phyloP scores from a whole-genome alignment of 2,797 vertebrate genomes.

The Phrynocephalus forsythii region DNA sequence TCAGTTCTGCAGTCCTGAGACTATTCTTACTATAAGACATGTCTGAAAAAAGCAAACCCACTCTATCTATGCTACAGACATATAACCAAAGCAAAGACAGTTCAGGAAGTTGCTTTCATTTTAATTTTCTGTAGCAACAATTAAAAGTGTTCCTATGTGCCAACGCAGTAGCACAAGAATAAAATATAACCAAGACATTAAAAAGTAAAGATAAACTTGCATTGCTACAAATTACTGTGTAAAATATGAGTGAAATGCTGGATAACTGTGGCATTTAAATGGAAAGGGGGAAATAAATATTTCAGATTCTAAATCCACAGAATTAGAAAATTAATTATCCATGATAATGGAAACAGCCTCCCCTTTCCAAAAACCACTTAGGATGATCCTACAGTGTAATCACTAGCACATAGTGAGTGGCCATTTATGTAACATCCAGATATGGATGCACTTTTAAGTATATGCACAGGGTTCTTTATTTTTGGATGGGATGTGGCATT shows the following conservation, averaged over 20 bases:
- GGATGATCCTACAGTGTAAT: not conserved
- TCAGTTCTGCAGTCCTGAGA: too few species aligned
- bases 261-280: not conserved
- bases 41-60: slow-evolving; percentile 17
- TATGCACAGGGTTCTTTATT: not conserved
- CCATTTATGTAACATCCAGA: not conserved
- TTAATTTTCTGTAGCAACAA: slow-evolving; percentile 24
- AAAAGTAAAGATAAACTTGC: slow-evolving; percentile 23
- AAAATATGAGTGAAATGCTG: not conserved
- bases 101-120: slow-evolving; percentile 17
- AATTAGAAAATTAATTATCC: not conserved
- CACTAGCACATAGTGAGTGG: not conserved
- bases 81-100: slow-evolving; percentile 37
- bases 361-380: not conserved
- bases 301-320: not conserved
- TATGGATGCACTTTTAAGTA: too few species aligned
- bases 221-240: not conserved
- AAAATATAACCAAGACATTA: slow-evolving; percentile 26
- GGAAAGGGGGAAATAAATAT: not conserved
- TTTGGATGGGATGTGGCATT: not conserved
- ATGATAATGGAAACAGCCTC: not conserved
- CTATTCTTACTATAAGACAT: too few species aligned
- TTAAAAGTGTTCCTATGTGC: slow-evolving; percentile 8
- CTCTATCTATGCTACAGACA: slow-evolving; percentile 31
- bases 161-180: not conserved